Percentiles rank a stretch among this genome's conserved stretches.
Conservation (phyloP, 2,113 vertebrate species). For the Puffinus mauretanicus region DNA sequence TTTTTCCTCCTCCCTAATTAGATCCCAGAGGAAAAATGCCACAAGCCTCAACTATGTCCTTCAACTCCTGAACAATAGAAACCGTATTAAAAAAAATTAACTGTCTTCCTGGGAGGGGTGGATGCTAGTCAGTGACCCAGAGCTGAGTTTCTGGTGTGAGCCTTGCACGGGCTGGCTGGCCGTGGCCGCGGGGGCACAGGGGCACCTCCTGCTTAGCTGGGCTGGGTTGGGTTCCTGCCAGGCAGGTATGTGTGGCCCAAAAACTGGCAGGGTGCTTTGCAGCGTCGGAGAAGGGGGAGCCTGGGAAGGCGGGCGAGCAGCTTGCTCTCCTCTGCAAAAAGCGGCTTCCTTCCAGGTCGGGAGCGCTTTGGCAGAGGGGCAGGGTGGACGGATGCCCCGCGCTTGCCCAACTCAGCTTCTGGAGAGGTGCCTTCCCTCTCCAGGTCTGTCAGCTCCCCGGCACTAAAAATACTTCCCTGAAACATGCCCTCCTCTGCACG, state of each 20-base stretch:
- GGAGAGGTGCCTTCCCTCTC: not conserved
- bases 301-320: not conserved
- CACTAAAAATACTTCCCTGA: not conserved
- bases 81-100: not conserved
- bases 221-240: not conserved
- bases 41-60: not conserved
- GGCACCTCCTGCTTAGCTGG: not conserved
- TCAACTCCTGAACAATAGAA: constrained; percentile 26
- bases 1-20: not conserved
- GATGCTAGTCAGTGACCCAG: not conserved
- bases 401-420: not conserved
- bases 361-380: not conserved
- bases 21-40: not conserved
- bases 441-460: not conserved
- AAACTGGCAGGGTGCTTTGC: not conserved
- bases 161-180: fast-evolving
- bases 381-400: not conserved
- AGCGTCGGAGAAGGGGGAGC: not conserved
- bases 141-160: not conserved
- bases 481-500: not conserved
- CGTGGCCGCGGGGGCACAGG: fast-evolving
- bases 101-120: not conserved
- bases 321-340: not conserved
- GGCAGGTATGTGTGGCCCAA: not conserved
- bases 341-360: not conserved